Percentiles rank a stretch among this genome's conserved stretches.
phyloP scores from a whole-genome alignment of 2,797 vertebrate genomes.

The Sebastes taczanowskii region DNA sequence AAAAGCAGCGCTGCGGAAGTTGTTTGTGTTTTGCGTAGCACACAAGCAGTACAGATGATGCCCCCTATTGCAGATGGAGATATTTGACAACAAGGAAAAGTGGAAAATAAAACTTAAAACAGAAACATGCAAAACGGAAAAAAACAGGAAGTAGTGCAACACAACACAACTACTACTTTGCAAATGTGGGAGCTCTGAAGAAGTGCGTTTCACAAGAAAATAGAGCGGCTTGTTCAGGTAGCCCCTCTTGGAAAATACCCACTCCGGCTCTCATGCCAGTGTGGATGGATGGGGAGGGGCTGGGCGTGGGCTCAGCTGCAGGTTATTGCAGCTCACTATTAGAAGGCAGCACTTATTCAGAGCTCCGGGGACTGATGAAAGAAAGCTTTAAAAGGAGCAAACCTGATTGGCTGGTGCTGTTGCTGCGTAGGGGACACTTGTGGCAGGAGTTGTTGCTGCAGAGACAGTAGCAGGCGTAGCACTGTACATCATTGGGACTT shows the following conservation, averaged over 20 bases:
- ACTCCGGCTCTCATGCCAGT: slow-evolving; percentile 23
- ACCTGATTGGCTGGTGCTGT: slow-evolving; percentile 99
- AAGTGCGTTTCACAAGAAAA: slow-evolving; percentile 79
- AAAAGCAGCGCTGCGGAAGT: slow-evolving; percentile 6
- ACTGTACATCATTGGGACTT: slow-evolving; percentile 99
- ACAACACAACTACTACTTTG: slow-evolving; percentile 96
- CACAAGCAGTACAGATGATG: slow-evolving; percentile 64
- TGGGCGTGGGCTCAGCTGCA: slow-evolving; percentile 80
- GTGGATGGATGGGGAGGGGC: slow-evolving; percentile 1
- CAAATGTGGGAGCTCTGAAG: slow-evolving; percentile 99
- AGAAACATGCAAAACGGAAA: slow-evolving; percentile 80
- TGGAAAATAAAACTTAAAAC: slow-evolving; percentile 73
- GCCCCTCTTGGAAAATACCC: slow-evolving; percentile 33
- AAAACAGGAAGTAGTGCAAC: slow-evolving; percentile 91
- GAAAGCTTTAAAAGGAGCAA: slow-evolving; percentile 99
- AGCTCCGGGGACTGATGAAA: slow-evolving; percentile 97
- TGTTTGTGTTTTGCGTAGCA: slow-evolving; percentile 57
- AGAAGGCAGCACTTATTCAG: slow-evolving; percentile 91
- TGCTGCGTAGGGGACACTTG: slow-evolving; percentile 99
- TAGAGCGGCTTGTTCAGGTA: neutral
- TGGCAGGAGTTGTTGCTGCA: slow-evolving; percentile 99
- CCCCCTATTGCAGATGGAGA: slow-evolving; percentile 67
- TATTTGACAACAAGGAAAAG: slow-evolving; percentile 57
- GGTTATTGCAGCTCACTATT: slow-evolving; percentile 88
- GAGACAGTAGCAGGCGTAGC: slow-evolving; percentile 99